Conservation (phyloP, 1,140 invertebrate species). For the Apis cerana region DNA sequence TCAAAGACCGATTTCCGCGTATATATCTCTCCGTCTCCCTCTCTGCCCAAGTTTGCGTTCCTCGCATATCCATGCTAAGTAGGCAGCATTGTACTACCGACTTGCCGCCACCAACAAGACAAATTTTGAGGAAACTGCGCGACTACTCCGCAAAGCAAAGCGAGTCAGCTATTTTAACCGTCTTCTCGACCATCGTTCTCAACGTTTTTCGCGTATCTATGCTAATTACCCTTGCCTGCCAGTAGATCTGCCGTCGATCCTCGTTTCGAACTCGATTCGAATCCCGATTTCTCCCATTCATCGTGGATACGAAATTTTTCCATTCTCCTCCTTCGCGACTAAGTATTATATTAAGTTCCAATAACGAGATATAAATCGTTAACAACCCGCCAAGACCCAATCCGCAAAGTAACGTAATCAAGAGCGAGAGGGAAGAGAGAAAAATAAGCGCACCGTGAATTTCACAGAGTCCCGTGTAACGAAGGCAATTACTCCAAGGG, state of each 20-base stretch:
- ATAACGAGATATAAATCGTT: no score
- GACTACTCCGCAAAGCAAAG: no score
- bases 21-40: neutral
- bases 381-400: no score
- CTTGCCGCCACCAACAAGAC: neutral
- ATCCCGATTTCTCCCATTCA: no score
- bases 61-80: slow-evolving; percentile 15
- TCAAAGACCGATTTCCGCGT: slow-evolving; percentile 1
- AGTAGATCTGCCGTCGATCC: neutral
- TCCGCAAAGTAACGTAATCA: no score
- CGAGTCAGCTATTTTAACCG: neutral
- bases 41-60: neutral
- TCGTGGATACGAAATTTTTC: no score
- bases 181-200: neutral
- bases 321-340: no score
- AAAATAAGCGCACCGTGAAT: no score
- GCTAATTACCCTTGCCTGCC: neutral
- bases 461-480: neutral
- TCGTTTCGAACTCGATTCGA: no score
- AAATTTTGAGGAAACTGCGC: slow-evolving; percentile 5
- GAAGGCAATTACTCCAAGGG: slow-evolving; percentile 4
- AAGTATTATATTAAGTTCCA: no score
- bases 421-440: no score
- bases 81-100: neutral
- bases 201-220: neutral